Conservation (phyloP, 2,888 invertebrate species). For the Eupeodes luniger region DNA sequence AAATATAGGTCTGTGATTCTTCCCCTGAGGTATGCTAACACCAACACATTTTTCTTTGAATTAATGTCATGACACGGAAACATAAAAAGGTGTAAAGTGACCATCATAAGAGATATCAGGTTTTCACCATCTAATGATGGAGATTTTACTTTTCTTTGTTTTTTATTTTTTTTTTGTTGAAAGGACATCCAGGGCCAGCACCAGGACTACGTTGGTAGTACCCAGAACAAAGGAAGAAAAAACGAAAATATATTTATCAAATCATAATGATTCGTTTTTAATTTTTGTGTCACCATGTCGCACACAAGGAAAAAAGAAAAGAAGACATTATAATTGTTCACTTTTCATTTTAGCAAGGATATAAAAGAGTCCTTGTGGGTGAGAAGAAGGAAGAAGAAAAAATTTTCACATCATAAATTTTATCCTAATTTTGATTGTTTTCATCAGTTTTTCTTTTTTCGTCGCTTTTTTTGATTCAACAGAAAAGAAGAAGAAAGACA, state of each 20-base stretch:
- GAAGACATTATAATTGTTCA: conserved; percentile 65
- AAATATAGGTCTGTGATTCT: conserved; percentile 23
- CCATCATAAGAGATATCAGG: conserved; percentile 55
- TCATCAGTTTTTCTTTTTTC: conserved; percentile 20
- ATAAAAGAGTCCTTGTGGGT: conserved; percentile 44
- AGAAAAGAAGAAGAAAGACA: neutral
- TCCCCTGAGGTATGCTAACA: neutral
- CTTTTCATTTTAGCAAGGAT: conserved; percentile 38
- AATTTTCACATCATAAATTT: conserved; percentile 69
- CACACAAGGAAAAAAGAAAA: neutral
- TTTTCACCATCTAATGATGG: conserved; percentile 42
- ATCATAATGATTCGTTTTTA: conserved; percentile 73
- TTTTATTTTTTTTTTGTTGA: neutral
- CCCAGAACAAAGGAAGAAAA: neutral
- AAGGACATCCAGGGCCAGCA: conserved; percentile 32
- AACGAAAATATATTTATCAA: conserved; percentile 47
- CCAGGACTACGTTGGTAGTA: too few relatives aligned
- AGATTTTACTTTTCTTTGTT: neutral
- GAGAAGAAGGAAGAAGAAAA: neutral
- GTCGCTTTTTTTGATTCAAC: neutral
- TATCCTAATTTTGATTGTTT: conserved; percentile 68
- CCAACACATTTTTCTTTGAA: conserved; percentile 31
- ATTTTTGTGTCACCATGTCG: conserved; percentile 55
- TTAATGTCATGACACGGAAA: conserved; percentile 56
- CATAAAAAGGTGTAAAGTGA: conserved; percentile 50